Conservation (phyloP, 1,140 invertebrate genomes). For the Trichonephila clavipes region DNA sequence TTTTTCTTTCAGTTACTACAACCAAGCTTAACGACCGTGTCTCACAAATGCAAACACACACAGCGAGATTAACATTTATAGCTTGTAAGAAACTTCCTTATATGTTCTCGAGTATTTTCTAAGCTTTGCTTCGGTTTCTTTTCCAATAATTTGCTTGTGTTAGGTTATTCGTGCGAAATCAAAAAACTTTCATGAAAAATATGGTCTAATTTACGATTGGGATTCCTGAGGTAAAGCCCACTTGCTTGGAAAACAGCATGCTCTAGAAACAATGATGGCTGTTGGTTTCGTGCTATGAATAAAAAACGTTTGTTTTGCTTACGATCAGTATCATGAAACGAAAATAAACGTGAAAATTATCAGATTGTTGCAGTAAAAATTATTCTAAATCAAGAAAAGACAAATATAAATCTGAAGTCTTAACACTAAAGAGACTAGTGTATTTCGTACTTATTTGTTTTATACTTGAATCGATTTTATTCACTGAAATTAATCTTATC, state of each 20-base stretch:
- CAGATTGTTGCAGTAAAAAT: no score
- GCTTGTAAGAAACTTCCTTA: background rate
- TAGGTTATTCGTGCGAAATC: constrained; percentile 9
- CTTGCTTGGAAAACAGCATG: background rate
- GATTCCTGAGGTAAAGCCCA: background rate
- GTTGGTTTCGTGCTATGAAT: background rate
- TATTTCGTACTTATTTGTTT: no score
- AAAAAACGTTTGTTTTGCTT: background rate
- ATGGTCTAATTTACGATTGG: background rate
- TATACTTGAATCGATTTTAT: no score
- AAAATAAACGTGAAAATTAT: no score
- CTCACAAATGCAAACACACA: background rate
- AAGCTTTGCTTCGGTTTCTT: background rate
- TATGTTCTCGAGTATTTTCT: background rate
- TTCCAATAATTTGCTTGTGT: background rate
- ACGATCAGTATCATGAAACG: no score
- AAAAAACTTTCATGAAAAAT: background rate
- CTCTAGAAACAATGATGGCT: background rate
- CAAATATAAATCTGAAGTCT: no score
- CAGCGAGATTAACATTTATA: background rate
- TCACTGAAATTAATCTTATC: no score
- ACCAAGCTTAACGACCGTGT: background rate
- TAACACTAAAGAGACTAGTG: no score
- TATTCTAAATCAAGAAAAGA: no score
- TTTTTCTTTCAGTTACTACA: background rate